Evolutionary conservation across 64 coral and sea anemone genomes (phyloP).

Genomic region (Cladopsammia gracilis): DNA sequence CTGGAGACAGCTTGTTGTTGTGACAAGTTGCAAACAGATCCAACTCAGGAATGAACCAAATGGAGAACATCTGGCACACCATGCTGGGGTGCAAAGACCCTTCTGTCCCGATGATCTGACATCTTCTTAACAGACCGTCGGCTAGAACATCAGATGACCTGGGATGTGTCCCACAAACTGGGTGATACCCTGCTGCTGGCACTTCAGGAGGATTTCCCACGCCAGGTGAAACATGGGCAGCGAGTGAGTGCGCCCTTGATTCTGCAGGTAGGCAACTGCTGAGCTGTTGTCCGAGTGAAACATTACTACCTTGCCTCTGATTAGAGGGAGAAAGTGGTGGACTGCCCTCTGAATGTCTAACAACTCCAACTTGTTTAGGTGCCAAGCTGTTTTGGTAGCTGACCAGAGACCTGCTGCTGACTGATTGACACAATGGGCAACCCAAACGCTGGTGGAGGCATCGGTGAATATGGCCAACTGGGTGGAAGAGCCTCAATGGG

Average conservation of each 20-base stretch:
- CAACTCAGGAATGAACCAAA: no score
- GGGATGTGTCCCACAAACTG: background rate
- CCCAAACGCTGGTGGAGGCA: slow-evolving; percentile 24
- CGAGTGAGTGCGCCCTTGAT: background rate
- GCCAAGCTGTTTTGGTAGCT: no score
- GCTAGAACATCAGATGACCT: slow-evolving; percentile 29
- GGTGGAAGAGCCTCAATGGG: background rate
- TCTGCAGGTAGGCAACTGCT: slow-evolving; percentile 18
- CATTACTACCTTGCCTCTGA: no score
- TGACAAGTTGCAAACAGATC: no score
- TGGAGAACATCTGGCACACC: no score
- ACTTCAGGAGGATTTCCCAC: background rate
- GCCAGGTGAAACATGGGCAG: background rate
- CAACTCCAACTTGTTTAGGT: no score
- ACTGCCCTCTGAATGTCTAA: background rate
- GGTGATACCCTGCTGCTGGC: slow-evolving; percentile 8
- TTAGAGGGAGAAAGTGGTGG: no score
- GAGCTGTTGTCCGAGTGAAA: slow-evolving; percentile 5
- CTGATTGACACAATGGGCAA: background rate
- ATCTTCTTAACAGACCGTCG: slow-evolving; percentile 21
- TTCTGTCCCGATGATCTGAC: no score
- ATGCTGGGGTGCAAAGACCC: slow-evolving; percentile 1
- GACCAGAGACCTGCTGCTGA: no score
- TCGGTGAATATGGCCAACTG: slow-evolving; percentile 2
- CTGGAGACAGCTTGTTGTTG: background rate